Base-by-base conservation (phyloP, 2,113 vertebrate genomes). In the Chaenogobius annularis region DNA sequence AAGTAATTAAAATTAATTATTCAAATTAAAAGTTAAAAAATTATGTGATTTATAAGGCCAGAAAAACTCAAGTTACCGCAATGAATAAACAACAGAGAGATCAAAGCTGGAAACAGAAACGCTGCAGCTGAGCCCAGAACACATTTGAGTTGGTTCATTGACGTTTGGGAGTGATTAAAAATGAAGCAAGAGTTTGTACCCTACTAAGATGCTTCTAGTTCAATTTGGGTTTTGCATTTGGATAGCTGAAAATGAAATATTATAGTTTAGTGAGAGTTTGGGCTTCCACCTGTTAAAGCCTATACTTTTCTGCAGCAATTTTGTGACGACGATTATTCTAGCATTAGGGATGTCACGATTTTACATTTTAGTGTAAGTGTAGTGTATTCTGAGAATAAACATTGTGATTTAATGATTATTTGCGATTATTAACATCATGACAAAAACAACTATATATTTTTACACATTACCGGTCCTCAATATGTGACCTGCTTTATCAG, bases 81-180 rank as follows among this genome's bases (percentile, higher is more conserved):
- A 81, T 86, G 74, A 70, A 78, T 55, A 83, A 87, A 79, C 31
- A 81, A 76, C 37, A 14, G 44, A 83, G 80, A 66, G 46, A 43
- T 46, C 14, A 47, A 52, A 9, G 26, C 20, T 17, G 52, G 65
- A 76, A 46, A 35, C 26, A 61, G 14, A 9, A 66, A 82, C 79
- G 31, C 67, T 26, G 73, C 31, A 64, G 59, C 72, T 88, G 85
- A 90, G 88, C 87, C 81, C 50, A 75, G 66, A 75, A 61, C 48
- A 69, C 48, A 7, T 7, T 9, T 54, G 50, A 47, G 72, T 79
- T 78, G 71, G 58, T 78, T 87, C 70, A 79, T 72, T 73, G 68
- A 59, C 84, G 73, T 90, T 84, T 77, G 48, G 40, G 73, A 76
- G 83, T 73, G 69, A 76, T 83, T 84, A 88, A 72, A 68, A 37